These are phyloP conservation scores for Cephalopachus bancanus DNA, from an alignment of 2,797 vertebrate genomes.

Conservation along the genomic window DNA sequence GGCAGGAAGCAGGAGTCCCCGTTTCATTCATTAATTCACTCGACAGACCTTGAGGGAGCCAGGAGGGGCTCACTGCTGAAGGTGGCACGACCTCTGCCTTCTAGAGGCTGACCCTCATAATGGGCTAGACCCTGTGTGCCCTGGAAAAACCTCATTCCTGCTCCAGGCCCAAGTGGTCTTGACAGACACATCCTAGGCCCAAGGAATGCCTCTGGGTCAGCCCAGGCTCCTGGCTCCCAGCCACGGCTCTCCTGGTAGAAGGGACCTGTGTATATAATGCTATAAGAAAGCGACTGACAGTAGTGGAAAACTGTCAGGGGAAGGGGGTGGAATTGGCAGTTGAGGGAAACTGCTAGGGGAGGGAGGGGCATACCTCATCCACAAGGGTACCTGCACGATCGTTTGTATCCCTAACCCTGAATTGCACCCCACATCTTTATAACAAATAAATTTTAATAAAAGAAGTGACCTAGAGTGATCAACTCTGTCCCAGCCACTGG, in stretches of 20 bases:
- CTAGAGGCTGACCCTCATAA: rapidly evolving
- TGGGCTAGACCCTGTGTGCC: rapidly evolving
- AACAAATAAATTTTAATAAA: too few relatives aligned
- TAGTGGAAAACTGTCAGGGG: too few relatives aligned
- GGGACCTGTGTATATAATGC: too few relatives aligned
- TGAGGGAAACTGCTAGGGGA: too few relatives aligned
- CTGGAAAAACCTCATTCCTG: not conserved
- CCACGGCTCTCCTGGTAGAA: not conserved
- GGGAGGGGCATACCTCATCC: too few relatives aligned
- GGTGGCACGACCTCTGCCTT: not conserved
- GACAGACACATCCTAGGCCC: not conserved
- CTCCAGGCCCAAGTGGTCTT: not conserved
- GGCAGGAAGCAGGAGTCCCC: not conserved
- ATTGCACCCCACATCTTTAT: too few relatives aligned
- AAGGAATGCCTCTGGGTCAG: rapidly evolving
- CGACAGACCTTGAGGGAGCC: not conserved
- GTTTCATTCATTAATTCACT: not conserved
- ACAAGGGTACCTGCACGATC: too few relatives aligned
- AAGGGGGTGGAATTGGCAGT: too few relatives aligned
- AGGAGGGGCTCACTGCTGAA: too few relatives aligned
- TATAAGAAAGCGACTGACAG: too few relatives aligned
- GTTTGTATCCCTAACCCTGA: too few relatives aligned
- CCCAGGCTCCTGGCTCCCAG: not conserved
- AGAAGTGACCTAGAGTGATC: rapidly evolving
- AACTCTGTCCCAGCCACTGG: not conserved